These are phyloP conservation scores for Spilosoma lubricipeda DNA, from an alignment of 2,888 invertebrate species.

Conservation along the genomic window DNA sequence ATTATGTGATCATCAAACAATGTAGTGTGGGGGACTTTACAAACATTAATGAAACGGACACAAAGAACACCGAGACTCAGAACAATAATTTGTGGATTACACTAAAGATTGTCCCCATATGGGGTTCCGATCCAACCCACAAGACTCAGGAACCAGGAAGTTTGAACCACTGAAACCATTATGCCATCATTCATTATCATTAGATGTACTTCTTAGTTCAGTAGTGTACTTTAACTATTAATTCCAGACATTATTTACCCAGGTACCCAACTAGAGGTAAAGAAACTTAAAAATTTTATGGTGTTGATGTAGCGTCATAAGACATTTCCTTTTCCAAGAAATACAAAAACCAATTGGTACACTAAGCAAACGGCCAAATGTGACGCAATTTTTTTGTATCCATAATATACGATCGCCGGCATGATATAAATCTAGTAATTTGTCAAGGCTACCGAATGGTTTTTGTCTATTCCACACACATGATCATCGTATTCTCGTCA, in stretches of 20 bases:
- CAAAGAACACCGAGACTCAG: no score
- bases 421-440: slow-evolving; percentile 19
- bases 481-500: slow-evolving; percentile 62
- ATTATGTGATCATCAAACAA: no score
- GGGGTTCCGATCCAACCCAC: no score
- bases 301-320: not conserved
- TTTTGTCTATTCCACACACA: slow-evolving; percentile 35
- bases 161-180: no score
- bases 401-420: not conserved
- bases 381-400: slow-evolving; percentile 7
- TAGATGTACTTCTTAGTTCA: no score
- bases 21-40: no score
- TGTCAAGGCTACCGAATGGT: slow-evolving; percentile 26
- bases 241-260: not conserved
- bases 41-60: no score
- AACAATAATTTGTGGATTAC: no score
- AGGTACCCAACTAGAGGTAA: not conserved
- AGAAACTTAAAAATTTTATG: not conserved
- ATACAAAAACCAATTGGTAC: not conserved
- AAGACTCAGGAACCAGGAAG: no score
- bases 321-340: not conserved
- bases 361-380: not conserved
- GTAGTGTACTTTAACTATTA: not conserved
- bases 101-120: no score
- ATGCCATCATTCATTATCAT: no score